Evolutionary conservation across 2,113 vertebrate species (phyloP), one percentile per base, ranked within the genome.

Genomic region (Redunca redunca): DNA sequence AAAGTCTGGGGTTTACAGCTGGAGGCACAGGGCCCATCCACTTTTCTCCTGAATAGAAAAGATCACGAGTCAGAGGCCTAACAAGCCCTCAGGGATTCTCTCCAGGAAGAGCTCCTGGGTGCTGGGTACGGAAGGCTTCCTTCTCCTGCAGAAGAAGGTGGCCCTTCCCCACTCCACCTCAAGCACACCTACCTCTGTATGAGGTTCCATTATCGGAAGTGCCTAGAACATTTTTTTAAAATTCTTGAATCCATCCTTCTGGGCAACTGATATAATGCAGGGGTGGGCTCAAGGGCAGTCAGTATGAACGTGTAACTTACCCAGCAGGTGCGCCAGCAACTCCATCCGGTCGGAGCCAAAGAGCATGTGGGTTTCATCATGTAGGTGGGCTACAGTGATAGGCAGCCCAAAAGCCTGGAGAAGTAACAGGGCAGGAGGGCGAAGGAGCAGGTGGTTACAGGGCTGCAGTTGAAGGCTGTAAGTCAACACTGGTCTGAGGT

Each of bases 271-370:
- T 52, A 50, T 0, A 60, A 46, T 33, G 3, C 28, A 14, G 28
- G 46, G 5, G 11, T 77, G 26, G 46, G 60, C 28, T 46, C 46
- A 40, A 64, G 84, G 85, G 82, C 16, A 46, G 21, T 84, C 15
- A 64, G 48, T 16, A 0, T 46, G 36, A 64, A 81, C 46, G 23
- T 43, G 50, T 62, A 55, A 99, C 99, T 99, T 97, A 99, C 99
- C 99, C 36, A 99, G 99, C 81, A 99, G 43, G 21, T 98, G 85
- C 3, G 99, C 99, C 94, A 99, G 99, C 89, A 99, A 97, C 97
- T 99, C 99, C 98, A 99, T 99, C 90, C 99, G 98, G 98, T 99
- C 99, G 2, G 99, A 99, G 86, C 99, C 99, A 97, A 99, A 99
- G 82, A 99, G 99, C 95, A 99, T 96, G 90, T 99, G 98, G 6